Percentiles rank a stretch among this genome's conserved stretches.
Conservation (phyloP, 2,888 invertebrate species). For the Pteria penguin region DNA sequence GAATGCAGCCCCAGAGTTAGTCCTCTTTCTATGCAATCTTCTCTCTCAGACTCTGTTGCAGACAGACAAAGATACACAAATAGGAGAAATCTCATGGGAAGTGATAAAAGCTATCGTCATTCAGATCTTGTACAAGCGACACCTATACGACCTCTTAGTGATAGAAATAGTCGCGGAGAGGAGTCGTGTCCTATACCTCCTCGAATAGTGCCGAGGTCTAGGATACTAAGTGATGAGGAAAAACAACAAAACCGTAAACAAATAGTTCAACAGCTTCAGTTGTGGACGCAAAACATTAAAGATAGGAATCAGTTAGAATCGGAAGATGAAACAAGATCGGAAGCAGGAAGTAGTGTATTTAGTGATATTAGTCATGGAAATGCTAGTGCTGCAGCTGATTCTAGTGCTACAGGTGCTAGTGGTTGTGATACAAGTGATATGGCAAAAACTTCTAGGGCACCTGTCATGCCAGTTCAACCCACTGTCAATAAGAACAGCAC, state of each 20-base stretch:
- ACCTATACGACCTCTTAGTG: conserved; percentile 25
- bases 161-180: conserved; percentile 21
- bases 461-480: not conserved
- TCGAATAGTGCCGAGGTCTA: conserved; percentile 58
- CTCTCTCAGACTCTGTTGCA: conserved; percentile 40
- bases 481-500: not conserved
- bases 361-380: conserved; percentile 9
- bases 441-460: not conserved
- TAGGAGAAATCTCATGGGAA: conserved; percentile 16
- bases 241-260: conserved; percentile 72
- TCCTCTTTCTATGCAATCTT: conserved; percentile 42
- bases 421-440: not conserved
- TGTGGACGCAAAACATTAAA: conserved; percentile 73
- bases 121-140: conserved; percentile 28
- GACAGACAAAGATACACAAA: conserved; percentile 30
- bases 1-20: conserved; percentile 42
- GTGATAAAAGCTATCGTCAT: conserved; percentile 30
- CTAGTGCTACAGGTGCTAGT: not conserved
- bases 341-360: too few relatives aligned
- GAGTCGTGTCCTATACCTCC: conserved; percentile 62
- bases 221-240: conserved; percentile 72
- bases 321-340: conserved; percentile 17
- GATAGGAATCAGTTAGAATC: conserved; percentile 47
- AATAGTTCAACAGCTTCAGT: conserved; percentile 74
- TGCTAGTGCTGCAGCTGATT: not conserved